Evolutionary conservation across 1,140 invertebrate genomes (phyloP), one percentile per base, ranked within the genome.

Genomic region (Drosophila lowei): DNA sequence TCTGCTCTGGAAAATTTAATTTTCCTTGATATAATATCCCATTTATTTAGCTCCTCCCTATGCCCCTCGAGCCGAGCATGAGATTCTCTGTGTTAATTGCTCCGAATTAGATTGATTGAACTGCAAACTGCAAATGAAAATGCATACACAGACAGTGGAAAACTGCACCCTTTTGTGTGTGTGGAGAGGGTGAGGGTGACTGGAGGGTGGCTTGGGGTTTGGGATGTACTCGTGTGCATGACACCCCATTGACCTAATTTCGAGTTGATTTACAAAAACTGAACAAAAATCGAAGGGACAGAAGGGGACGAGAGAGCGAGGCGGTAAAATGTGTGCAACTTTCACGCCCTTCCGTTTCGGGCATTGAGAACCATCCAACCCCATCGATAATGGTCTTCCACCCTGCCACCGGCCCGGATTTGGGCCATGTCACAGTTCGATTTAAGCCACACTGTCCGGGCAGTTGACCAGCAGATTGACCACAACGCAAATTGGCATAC

Each of bases 161-260:
- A 70, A 55, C 44, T 59, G 48, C 50, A 60, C 46, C 64, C 59
- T 9, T 28, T 0, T 48, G 53, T 38, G 34, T 13, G 34, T 38
- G 34, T 38, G 34, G 72, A 25, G 5, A 25, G 23, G 34, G 43
- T 49, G 13, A 43, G 25, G 23, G 21, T 18, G 56, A 13, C 8
- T 2, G 28, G 2, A 18, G 23, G 48, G 4, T 38, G 28, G 61
- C 3, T 18, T 43, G 42, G 38, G 18, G 42, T 48, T 2, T 6
- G 11, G 57, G 46, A 15, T 18, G 63, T 67, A 42, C 34, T 68
- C 52, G 64, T 79, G 70, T 79, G 77, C 60, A 63, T 71, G 79
- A 74, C 79, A 83, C 79, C 79, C 79, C 75, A 83, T 83, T 85
- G 81, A 86, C 81, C 81, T 47, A 86, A 86, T 86, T 86, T 83